Evolutionary conservation across 92 coral and sea anemone genomes (phyloP).

Genomic region (Epizoanthus ramosus): DNA sequence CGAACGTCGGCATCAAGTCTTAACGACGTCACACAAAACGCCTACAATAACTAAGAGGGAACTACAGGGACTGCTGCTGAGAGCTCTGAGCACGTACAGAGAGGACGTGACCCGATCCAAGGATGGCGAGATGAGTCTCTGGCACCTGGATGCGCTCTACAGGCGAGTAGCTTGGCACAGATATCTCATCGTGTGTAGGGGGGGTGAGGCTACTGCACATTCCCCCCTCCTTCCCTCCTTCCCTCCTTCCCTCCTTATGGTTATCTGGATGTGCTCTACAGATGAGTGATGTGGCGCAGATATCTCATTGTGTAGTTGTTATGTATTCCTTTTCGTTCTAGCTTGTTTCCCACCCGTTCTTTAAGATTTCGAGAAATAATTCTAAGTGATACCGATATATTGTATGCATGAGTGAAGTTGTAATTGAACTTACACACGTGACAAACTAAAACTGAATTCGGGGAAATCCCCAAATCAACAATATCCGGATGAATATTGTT

Average conservation of each 20-base stretch:
- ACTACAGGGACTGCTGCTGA: slow-evolving; percentile 42
- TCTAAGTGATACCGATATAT: no score
- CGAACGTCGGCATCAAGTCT: slow-evolving; percentile 19
- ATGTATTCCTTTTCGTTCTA: no score
- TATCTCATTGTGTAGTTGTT: background rate
- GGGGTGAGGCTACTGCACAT: no score
- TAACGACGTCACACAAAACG: slow-evolving; percentile 2
- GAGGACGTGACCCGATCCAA: slow-evolving; percentile 68
- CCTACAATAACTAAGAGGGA: background rate
- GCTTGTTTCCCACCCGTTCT: no score
- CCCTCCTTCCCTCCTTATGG: no score
- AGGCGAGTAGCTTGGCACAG: slow-evolving; percentile 12
- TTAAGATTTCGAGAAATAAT: no score
- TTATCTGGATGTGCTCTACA: slow-evolving; percentile 76
- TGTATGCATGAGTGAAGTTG: no score
- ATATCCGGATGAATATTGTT: no score
- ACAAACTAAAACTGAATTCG: no score
- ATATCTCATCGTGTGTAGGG: background rate
- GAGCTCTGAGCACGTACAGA: slow-evolving; percentile 63
- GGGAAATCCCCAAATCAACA: no score
- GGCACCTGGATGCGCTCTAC: slow-evolving; percentile 82
- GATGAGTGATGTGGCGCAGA: slow-evolving; percentile 4
- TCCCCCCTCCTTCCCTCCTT: no score
- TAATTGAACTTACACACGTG: no score
- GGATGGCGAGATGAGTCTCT: slow-evolving; percentile 66